These are phyloP conservation scores for Cepphus grylle DNA, from an alignment of 2,113 vertebrate genomes.

Conservation along the genomic window DNA sequence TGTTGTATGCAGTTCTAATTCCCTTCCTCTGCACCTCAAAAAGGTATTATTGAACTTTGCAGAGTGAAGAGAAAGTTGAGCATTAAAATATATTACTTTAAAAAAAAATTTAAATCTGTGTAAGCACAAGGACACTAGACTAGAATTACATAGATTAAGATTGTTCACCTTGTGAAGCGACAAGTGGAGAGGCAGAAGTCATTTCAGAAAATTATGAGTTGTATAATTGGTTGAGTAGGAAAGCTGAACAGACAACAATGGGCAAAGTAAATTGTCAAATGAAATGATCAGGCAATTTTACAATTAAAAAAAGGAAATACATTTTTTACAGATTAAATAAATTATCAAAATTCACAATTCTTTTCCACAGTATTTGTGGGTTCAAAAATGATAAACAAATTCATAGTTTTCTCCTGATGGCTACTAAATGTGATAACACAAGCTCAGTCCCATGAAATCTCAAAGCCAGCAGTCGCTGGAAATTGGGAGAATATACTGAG, in stretches of 20 bases:
- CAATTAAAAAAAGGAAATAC: neutral
- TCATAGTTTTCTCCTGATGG: neutral
- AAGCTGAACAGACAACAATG: neutral
- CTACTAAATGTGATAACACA: neutral
- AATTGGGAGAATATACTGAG: neutral
- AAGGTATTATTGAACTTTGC: neutral
- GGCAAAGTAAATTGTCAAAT: neutral
- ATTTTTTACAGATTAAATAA: neutral
- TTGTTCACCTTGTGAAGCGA: neutral
- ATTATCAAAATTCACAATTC: neutral
- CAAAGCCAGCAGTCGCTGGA: neutral
- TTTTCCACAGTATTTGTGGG: neutral
- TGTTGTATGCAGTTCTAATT: neutral
- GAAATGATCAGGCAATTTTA: neutral
- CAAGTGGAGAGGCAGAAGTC: neutral
- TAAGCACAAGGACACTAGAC: neutral
- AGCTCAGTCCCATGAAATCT: neutral
- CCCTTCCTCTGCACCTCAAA: neutral
- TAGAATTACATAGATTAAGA: neutral
- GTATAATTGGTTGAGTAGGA: neutral
- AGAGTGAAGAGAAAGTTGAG: neutral
- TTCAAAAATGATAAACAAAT: neutral
- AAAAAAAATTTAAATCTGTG: neutral
- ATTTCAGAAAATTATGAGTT: neutral
- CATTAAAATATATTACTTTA: neutral